Evolutionary conservation across 2,113 vertebrate species (phyloP).

Genomic region (Papio anubis): DNA sequence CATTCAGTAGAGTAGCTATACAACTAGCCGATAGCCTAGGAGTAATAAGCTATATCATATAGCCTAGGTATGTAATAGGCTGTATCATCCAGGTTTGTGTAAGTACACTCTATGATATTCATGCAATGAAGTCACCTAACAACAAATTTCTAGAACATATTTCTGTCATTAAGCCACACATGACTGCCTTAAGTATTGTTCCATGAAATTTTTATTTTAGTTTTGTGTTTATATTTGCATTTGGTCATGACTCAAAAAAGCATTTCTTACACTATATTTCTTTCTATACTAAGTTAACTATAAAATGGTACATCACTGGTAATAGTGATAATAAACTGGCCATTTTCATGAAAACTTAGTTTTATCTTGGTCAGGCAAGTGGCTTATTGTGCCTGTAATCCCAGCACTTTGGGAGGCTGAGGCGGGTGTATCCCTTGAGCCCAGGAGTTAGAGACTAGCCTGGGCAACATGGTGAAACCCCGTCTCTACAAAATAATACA

Average conservation of each 20-base stretch:
- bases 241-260: not conserved
- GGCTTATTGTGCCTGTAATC: no score
- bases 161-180: not conserved
- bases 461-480: no score
- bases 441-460: no score
- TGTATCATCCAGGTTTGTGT: not conserved
- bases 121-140: not conserved
- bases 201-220: not conserved
- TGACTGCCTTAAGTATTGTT: not conserved
- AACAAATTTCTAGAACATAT: not conserved
- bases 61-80: not conserved
- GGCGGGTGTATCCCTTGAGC: no score
- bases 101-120: not conserved
- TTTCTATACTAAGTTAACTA: not conserved
- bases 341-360: slow-evolving; percentile 5
- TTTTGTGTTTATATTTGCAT: not conserved
- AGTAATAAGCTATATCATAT: not conserved
- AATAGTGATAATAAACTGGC: slow-evolving; percentile 6
- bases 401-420: no score
- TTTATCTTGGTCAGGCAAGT: not conserved
- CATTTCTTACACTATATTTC: not conserved
- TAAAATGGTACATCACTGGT: not conserved
- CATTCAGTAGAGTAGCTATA: not conserved
- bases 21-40: not conserved
- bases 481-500: no score